These are phyloP conservation scores for Lapara coniferarum DNA, from an alignment of 2,888 invertebrate genomes.

Conservation along the genomic window DNA sequence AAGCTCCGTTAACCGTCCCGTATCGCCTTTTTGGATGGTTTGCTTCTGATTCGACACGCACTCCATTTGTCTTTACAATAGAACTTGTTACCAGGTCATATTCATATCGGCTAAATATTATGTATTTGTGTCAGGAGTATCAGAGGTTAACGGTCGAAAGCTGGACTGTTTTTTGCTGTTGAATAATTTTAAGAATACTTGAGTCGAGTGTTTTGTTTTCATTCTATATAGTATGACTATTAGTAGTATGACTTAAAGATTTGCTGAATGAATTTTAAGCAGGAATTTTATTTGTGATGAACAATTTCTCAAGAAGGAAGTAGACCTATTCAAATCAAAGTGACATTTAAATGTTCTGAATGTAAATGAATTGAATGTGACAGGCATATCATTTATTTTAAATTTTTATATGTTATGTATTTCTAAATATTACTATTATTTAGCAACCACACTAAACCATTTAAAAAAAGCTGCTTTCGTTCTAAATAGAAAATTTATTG, in stretches of 20 bases:
- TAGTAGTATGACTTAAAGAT: background rate
- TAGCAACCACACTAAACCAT: too few relatives aligned
- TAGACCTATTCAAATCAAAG: background rate
- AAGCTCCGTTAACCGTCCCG: constrained; percentile 72
- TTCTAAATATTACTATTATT: background rate
- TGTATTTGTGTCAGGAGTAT: constrained; percentile 74
- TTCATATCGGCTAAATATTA: constrained; percentile 64
- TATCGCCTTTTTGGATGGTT: constrained; percentile 75
- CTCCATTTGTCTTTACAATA: constrained; percentile 69
- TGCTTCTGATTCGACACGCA: constrained; percentile 80
- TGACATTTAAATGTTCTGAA: background rate
- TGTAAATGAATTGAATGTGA: background rate
- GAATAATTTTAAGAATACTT: constrained; percentile 1
- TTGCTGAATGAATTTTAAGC: background rate
- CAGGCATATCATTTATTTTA: background rate
- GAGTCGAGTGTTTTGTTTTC: background rate
- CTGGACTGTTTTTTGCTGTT: constrained; percentile 24
- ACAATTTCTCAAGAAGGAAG: background rate
- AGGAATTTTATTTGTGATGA: too few relatives aligned
- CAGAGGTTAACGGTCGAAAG: constrained; percentile 63
- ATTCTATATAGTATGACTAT: background rate
- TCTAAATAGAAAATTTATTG: constrained; percentile 9
- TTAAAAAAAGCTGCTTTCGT: background rate
- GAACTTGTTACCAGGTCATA: constrained; percentile 72
- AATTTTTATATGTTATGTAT: background rate